Evolutionary conservation across 2,113 vertebrate species (phyloP), one percentile per base, ranked within the genome.

Genomic region (Irena cyanogastra): DNA sequence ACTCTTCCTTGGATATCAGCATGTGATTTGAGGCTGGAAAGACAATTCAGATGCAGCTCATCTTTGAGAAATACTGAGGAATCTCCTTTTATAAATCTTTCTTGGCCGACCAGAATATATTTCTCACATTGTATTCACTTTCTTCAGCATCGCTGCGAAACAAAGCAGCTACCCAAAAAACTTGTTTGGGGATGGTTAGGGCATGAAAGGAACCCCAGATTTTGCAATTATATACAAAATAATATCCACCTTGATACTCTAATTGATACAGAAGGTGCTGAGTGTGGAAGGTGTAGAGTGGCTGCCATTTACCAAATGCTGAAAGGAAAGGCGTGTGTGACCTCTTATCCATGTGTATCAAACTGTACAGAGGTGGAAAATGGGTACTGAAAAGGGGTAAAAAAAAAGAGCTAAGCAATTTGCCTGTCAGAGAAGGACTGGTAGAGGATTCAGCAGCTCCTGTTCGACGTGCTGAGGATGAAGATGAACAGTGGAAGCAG

Each of bases 401-500:
- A 91, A 30, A 30, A 61, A n/a, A n/a, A n/a, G n/a, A n/a, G n/a
- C n/a, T n/a, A n/a, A n/a, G n/a, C n/a, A n/a, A 39, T 16, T 79
- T 74, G 5, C 23, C 41, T 50, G 18, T 27, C 6, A 3, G 5
- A 57, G 61, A 89, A 72, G 45, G 76, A 63, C 35, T 11, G 9
- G 9, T 9, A 71, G 80, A 75, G 19, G 45, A 59, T 69, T 56
- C 83, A 56, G 17, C 68, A 85, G 12, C 56, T 24, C 41, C 64
- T 81, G 57, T 64, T 60, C n/a, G 6, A 17, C 41, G 3, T 45
- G 3, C 24, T 68, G 74, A 64, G 74, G 95, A 94, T 89, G 97
- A 98, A 98, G 97, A 97, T 80, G 96, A 97, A 10, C 70, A 69
- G n/a, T 77, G 94, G 93, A 96, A 95, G 87, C 96, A 83, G 59